These are phyloP conservation scores for Cuniculus paca DNA, from an alignment of 2,797 vertebrate species.

Conservation along the genomic window DNA sequence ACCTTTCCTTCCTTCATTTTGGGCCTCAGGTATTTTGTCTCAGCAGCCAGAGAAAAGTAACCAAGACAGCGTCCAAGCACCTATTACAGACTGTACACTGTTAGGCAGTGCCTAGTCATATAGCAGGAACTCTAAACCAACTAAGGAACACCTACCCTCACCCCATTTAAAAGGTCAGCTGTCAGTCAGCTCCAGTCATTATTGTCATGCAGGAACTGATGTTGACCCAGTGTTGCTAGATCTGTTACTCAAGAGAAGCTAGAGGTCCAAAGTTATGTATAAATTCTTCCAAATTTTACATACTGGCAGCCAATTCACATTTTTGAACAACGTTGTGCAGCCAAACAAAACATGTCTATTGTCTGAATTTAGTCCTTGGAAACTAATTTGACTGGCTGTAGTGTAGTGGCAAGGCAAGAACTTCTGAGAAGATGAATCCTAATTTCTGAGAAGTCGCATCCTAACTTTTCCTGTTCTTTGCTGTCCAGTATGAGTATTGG, in stretches of 20 bases:
- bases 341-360: conserved; percentile 60
- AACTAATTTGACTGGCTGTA: conserved; percentile 25
- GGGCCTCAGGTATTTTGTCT: too few species aligned
- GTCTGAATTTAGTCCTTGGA: conserved; percentile 45
- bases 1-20: too few species aligned
- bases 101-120: neutral
- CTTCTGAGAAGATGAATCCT: conserved; percentile 35
- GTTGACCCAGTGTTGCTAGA: conserved; percentile 36
- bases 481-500: neutral
- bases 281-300: conserved; percentile 51
- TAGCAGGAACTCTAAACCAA: conserved; percentile 25
- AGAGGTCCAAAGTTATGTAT: conserved; percentile 43
- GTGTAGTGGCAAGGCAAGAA: neutral
- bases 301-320: conserved; percentile 49
- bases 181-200: neutral
- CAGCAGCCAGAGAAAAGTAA: too few species aligned
- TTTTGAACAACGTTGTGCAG: conserved; percentile 7
- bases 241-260: conserved; percentile 56
- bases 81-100: neutral
- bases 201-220: neutral
- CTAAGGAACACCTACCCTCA: neutral
- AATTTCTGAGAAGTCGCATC: neutral
- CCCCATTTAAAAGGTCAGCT: conserved; percentile 13
- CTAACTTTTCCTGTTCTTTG: neutral
- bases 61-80: too few species aligned